Evolutionary conservation across 2,888 invertebrate species (phyloP), one percentile per base, ranked within the genome.

Genomic region (Tubulanus polymorphus): DNA sequence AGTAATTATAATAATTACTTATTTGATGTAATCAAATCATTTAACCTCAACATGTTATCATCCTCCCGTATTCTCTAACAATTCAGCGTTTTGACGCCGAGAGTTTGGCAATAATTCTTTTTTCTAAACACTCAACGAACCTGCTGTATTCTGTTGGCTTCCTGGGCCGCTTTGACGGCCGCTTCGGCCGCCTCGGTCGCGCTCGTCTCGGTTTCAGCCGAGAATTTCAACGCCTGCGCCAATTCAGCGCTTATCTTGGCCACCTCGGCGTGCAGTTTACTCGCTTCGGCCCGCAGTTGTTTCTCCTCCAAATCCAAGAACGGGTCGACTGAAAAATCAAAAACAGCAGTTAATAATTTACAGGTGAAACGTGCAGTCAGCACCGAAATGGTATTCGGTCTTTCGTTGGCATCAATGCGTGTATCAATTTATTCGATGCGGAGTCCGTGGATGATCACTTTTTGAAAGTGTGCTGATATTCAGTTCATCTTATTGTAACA

Each of bases 191-290:
- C 60, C 35, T 60, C 49, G 0, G 49, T n/a, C 0, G 71, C 73
- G 5, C 66, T 63, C 26, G 59, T 59, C 49, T 73, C 72, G 3
- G 73, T 69, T 58, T 74, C 73, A 29, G 69, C 64, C 8, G 67
- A 65, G 45, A 72, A 51, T 51, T 65, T 62, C 37, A 69, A 57
- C 6, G 73, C 69, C 48, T 70, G 66, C 48, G 71, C 69, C 37
- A 74, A 62, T 50, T 72, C 72, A 37, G 69, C 66, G 54, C 68
- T 69, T 5, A 71, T 70, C 30, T 67, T 63, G 2, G 73, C 74
- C n/a, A 74, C 63, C 29, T 67, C 66, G 0, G 69, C 67, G 62
- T 73, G 72, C 12, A 74, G 60, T 37, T 64, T 53, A 0, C 70
- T 63, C 45, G 72, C 59, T 48, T 67, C 71, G 47, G 69, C 69